A percentile compares a stretch with the other conserved stretches of the same genome.
phyloP scores from a whole-genome alignment of 92 coral and sea anemone species.

The Parazoanthus darwini region DNA sequence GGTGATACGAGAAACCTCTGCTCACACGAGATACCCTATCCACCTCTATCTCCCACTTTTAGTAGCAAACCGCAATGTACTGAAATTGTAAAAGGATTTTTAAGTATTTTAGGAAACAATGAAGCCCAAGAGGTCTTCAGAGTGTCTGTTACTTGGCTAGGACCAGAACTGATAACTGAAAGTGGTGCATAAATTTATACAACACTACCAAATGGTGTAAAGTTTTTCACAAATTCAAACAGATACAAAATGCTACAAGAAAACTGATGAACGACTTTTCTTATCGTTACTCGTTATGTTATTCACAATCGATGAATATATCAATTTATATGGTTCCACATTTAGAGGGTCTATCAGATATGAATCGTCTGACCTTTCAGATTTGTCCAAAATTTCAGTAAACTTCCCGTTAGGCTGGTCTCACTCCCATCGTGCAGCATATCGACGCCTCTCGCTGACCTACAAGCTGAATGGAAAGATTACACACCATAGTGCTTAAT shows the following conservation, averaged over 20 bases:
- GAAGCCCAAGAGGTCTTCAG: too few relatives aligned
- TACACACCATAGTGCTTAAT: not conserved
- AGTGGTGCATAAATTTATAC: not conserved
- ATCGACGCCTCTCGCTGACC: constrained; percentile 51
- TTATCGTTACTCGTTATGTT: not conserved
- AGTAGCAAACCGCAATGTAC: not conserved
- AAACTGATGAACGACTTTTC: not conserved
- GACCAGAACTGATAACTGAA: not conserved
- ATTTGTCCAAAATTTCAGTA: constrained; percentile 50
- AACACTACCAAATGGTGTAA: too few relatives aligned
- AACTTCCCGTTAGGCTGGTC: not conserved
- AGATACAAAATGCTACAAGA: not conserved
- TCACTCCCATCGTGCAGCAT: constrained; percentile 19
- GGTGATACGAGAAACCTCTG: too few relatives aligned
- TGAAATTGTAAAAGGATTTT: not conserved
- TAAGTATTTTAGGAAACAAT: too few relatives aligned
- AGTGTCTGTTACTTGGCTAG: not conserved
- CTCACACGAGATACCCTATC: not conserved
- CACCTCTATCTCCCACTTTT: not conserved
- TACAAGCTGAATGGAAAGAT: constrained; percentile 46
- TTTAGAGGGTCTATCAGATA: not conserved
- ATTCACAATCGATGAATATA: not conserved
- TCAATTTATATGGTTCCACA: too few relatives aligned
- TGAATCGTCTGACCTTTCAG: constrained; percentile 49
- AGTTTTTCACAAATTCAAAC: too few relatives aligned